Evolutionary conservation across 2,797 vertebrate species (phyloP).

Genomic region (Chiloscyllium punctatum): DNA sequence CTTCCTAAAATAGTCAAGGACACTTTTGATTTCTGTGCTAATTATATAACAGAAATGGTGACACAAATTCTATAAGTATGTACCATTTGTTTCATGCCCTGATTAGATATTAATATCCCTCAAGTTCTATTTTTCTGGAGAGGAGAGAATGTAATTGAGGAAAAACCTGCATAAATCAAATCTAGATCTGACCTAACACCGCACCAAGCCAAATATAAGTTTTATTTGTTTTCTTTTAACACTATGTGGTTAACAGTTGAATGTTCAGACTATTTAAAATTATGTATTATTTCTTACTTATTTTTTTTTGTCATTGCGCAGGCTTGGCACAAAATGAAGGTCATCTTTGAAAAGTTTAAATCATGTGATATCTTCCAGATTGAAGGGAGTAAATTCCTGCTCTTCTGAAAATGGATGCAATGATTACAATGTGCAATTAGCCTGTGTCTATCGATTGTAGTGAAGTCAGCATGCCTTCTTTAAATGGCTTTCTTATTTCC

Average conservation of each 20-base stretch:
- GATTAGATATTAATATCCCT: background rate
- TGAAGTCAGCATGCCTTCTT: background rate
- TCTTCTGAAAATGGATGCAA: background rate
- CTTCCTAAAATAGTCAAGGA: background rate
- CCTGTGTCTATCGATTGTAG: background rate
- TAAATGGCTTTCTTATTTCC: background rate
- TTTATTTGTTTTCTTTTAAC: background rate
- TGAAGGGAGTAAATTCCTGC: background rate
- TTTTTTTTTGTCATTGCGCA: background rate
- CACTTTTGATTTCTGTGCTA: background rate
- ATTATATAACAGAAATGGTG: background rate
- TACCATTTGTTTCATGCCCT: background rate
- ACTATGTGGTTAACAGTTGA: background rate
- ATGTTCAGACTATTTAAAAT: background rate
- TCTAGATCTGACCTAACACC: background rate
- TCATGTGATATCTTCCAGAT: background rate
- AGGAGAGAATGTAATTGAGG: background rate
- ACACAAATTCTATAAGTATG: background rate
- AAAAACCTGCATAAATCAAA: background rate
- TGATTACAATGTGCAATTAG: background rate
- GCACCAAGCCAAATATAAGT: background rate
- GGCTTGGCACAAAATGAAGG: background rate
- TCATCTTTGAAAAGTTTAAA: background rate
- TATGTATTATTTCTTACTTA: background rate
- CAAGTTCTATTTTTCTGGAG: background rate